phyloP scores from a whole-genome alignment of 2,113 vertebrate genomes.

The Labrus mixtus region DNA sequence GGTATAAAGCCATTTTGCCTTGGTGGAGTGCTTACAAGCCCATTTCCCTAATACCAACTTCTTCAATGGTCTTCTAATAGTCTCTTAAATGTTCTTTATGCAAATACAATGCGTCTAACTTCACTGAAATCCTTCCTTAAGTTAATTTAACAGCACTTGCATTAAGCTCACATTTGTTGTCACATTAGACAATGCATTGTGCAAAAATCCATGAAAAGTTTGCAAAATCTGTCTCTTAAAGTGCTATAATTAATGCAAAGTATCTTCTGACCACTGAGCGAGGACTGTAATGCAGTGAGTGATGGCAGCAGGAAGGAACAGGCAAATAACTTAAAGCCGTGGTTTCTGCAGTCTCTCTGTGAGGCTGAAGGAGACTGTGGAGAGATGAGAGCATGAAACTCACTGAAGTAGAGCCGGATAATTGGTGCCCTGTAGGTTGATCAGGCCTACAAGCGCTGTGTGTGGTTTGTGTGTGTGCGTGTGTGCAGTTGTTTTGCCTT shows the following conservation, averaged over 20 bases:
- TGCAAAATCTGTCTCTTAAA: not conserved
- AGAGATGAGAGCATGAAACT: conserved; percentile 44
- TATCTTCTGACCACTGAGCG: conserved; percentile 8
- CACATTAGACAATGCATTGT: not conserved
- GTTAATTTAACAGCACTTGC: conserved; percentile 5
- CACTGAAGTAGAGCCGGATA: conserved; percentile 59
- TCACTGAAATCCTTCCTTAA: not conserved
- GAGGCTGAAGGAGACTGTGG: conserved; percentile 33
- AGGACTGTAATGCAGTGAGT: conserved; percentile 23
- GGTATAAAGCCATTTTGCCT: not conserved
- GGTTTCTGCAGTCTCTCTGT: conserved; percentile 33
- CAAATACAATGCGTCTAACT: not conserved
- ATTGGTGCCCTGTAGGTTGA: conserved; percentile 60
- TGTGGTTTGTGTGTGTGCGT: conserved; percentile 23
- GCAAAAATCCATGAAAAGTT: not conserved
- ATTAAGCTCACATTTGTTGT: conserved; percentile 12
- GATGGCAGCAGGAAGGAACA: conserved; percentile 36
- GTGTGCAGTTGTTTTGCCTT: conserved; percentile 23
- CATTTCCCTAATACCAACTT: not conserved
- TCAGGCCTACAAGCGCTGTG: conserved; percentile 34
- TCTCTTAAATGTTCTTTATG: not conserved
- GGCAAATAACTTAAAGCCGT: conserved; percentile 42
- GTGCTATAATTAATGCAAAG: conserved; percentile 26
- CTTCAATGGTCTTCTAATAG: not conserved
- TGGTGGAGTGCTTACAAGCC: not conserved